phyloP scores from a whole-genome alignment of 2,113 vertebrate genomes.

The Calypte anna region DNA sequence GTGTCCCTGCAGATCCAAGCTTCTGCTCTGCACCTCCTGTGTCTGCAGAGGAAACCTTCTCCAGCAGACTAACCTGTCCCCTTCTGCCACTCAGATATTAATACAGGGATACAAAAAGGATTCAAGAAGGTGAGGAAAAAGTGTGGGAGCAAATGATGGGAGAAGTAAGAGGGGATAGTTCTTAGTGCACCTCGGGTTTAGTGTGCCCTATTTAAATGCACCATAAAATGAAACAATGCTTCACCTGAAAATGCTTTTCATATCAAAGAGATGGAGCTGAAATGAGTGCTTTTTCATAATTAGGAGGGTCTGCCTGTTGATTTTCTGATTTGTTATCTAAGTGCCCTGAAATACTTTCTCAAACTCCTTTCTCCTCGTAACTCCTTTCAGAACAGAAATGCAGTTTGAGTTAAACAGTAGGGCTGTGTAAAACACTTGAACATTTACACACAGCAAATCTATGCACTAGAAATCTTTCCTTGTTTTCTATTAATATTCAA shows the following conservation, averaged over 20 bases:
- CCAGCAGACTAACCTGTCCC: accelerated
- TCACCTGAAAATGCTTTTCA: background rate
- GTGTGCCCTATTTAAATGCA: background rate
- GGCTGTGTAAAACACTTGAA: background rate
- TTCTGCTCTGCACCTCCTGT: background rate
- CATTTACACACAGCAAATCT: background rate
- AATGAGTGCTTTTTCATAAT: background rate
- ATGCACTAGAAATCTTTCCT: background rate
- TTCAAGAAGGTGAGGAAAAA: background rate
- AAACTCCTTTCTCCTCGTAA: background rate
- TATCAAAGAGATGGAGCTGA: background rate
- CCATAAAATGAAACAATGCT: background rate
- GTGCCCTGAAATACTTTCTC: background rate
- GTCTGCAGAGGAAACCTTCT: background rate
- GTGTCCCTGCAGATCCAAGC: accelerated
- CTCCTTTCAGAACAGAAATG: background rate
- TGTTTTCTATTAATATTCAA: background rate
- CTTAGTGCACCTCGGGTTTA: background rate
- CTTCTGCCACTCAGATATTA: background rate
- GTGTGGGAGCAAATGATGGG: accelerated
- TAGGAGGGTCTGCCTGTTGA: background rate
- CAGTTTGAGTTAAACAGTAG: background rate
- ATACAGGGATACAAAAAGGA: background rate
- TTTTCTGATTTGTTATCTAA: background rate
- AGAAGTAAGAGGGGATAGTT: accelerated